A percentile compares a stretch with the other conserved stretches of the same genome.
Evolutionary conservation across 2,113 vertebrate species (phyloP).

Genomic region (Centropus unirufus): DNA sequence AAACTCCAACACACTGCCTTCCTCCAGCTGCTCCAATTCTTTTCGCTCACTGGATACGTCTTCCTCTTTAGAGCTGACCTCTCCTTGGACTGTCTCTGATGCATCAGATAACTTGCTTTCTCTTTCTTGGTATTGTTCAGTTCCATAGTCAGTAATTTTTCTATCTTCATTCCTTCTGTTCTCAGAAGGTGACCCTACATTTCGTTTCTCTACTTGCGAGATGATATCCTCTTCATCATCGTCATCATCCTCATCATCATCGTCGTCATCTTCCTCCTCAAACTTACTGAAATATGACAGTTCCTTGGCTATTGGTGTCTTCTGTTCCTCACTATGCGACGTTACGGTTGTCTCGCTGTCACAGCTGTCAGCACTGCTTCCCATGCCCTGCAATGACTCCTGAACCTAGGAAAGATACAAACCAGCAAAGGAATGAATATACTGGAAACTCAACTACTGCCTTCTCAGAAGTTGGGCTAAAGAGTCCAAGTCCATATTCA

Average conservation of each 20-base stretch:
- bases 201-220: constrained; percentile 6
- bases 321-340: constrained; percentile 82
- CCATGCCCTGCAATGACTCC: constrained; percentile 84
- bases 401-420: constrained; percentile 78
- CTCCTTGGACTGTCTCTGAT: background rate
- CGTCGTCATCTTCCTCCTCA: constrained; percentile 63
- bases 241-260: constrained; percentile 57
- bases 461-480: background rate
- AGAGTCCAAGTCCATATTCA: background rate
- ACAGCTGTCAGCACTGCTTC: constrained; percentile 93
- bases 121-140: background rate
- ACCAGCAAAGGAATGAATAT: background rate
- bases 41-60: background rate
- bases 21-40: constrained; percentile 36
- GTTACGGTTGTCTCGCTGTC: constrained; percentile 96
- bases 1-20: constrained; percentile 69
- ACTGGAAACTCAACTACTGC: background rate
- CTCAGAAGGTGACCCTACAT: constrained; percentile 1
- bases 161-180: background rate
- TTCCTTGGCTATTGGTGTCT: constrained; percentile 76
- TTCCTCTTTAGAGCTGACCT: background rate
- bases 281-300: constrained; percentile 79
- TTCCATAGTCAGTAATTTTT: background rate
- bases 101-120: background rate
- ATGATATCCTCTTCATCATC: constrained; percentile 64